Evolutionary conservation across 2,888 invertebrate species (phyloP).

Genomic region (Chydorus sphaericus): DNA sequence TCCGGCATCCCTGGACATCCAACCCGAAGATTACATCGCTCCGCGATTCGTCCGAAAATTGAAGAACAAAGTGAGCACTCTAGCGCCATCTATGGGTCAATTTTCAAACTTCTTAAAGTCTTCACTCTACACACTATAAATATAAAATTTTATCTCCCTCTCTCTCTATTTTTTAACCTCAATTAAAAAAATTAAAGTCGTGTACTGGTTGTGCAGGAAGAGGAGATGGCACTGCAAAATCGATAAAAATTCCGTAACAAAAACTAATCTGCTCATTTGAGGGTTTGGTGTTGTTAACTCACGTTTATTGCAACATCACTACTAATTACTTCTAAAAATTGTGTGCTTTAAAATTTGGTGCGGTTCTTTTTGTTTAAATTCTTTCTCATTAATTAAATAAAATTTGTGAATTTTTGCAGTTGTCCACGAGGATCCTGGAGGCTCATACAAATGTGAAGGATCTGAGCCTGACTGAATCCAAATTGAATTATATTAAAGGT

Average conservation of each 20-base stretch:
- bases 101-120: not conserved
- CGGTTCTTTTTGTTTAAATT: not conserved
- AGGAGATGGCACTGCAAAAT: not conserved
- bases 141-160: not conserved
- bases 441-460: constrained; percentile 93
- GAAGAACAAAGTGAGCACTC: constrained; percentile 51
- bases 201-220: constrained; percentile 1
- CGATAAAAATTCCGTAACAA: not conserved
- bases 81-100: not conserved
- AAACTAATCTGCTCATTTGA: not conserved
- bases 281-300: no score
- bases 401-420: constrained; percentile 33
- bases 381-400: not conserved
- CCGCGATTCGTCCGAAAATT: constrained; percentile 72
- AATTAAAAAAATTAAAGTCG: no score
- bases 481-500: constrained; percentile 80
- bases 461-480: constrained; percentile 73
- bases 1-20: constrained; percentile 55
- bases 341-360: no score
- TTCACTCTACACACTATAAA: not conserved
- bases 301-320: no score
- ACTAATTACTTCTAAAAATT: no score
- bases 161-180: no score
- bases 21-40: constrained; percentile 78
- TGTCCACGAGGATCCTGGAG: constrained; percentile 81